Percentiles rank a stretch among this genome's conserved stretches.
These are phyloP conservation scores for Syngnathus acus DNA, from an alignment of 2,797 vertebrate genomes.

Conservation along the genomic window DNA sequence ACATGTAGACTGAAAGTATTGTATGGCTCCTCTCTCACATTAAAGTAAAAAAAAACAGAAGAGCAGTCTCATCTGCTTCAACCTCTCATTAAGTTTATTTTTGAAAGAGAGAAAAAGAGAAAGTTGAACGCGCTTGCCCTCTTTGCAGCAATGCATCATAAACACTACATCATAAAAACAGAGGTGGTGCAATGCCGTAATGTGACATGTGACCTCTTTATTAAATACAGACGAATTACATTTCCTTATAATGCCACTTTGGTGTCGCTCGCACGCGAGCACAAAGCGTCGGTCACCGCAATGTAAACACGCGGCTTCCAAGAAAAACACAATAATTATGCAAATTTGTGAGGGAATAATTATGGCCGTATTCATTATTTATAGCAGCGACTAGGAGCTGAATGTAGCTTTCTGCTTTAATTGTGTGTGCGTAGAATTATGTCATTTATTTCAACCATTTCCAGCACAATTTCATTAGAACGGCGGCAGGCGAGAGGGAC, in stretches of 20 bases:
- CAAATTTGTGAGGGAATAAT: conserved; percentile 74
- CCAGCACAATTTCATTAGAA: conserved; percentile 70
- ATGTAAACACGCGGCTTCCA: conserved; percentile 67
- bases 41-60: not conserved
- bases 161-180: conserved; percentile 43
- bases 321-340: conserved; percentile 74
- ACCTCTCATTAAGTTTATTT: conserved; percentile 1
- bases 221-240: conserved; percentile 64
- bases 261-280: conserved; percentile 48
- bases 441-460: conserved; percentile 72
- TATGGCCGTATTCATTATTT: conserved; percentile 76
- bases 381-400: conserved; percentile 72
- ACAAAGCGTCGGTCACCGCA: conserved; percentile 51
- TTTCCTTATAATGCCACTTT: conserved; percentile 58
- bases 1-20: not conserved
- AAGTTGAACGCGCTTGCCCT: conserved; percentile 5
- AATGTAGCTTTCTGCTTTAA: conserved; percentile 71
- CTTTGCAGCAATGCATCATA: conserved; percentile 24
- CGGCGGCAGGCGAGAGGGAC: conserved; percentile 65
- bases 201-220: conserved; percentile 51
- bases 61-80: not conserved
- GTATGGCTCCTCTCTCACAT: not conserved
- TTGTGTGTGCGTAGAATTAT: conserved; percentile 73
- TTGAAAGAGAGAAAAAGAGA: not conserved
- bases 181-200: conserved; percentile 40